phyloP scores from a whole-genome alignment of 2,888 invertebrate genomes.

The Drosophila hawaiiensis region DNA sequence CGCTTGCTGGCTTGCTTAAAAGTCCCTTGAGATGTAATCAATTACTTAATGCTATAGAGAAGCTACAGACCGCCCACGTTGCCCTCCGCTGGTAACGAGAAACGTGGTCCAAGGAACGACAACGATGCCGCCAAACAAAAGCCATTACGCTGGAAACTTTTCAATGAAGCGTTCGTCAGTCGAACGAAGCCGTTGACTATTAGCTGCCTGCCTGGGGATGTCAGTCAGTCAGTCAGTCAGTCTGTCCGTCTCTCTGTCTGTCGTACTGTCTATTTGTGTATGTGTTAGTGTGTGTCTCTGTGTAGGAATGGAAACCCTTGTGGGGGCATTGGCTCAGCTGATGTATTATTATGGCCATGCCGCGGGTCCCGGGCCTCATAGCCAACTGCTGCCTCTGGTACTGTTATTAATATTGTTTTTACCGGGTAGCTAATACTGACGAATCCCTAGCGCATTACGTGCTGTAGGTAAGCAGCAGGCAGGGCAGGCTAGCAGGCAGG shows the following conservation, averaged over 20 bases:
- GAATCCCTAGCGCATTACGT: slow-evolving; percentile 82
- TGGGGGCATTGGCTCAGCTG: slow-evolving; percentile 78
- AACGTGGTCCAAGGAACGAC: slow-evolving; percentile 21
- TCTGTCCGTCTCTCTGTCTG: slow-evolving; percentile 25
- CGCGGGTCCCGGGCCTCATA: slow-evolving; percentile 38
- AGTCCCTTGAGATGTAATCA: slow-evolving; percentile 85
- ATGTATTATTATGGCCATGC: slow-evolving; percentile 78
- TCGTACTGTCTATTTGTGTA: slow-evolving; percentile 30
- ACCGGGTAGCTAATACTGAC: slow-evolving; percentile 77
- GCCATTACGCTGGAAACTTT: slow-evolving; percentile 82
- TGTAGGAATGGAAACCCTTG: slow-evolving; percentile 53
- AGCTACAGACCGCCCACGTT: slow-evolving; percentile 39
- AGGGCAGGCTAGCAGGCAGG: slow-evolving; percentile 12
- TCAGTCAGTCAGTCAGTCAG: slow-evolving; percentile 38
- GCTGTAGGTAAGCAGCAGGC: slow-evolving; percentile 70
- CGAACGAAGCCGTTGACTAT: slow-evolving; percentile 70
- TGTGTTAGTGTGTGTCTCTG: slow-evolving; percentile 27
- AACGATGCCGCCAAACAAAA: slow-evolving; percentile 68
- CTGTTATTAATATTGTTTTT: slow-evolving; percentile 83
- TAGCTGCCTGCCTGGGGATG: slow-evolving; percentile 68
- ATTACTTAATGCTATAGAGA: slow-evolving; percentile 84
- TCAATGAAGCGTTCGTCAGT: slow-evolving; percentile 81
- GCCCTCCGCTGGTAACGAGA: not conserved
- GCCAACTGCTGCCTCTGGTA: slow-evolving; percentile 55
- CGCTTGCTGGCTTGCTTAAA: slow-evolving; percentile 72